Evolutionary conservation across 1,140 invertebrate species (phyloP).

Genomic region (Ctenoplectra terminalis): DNA sequence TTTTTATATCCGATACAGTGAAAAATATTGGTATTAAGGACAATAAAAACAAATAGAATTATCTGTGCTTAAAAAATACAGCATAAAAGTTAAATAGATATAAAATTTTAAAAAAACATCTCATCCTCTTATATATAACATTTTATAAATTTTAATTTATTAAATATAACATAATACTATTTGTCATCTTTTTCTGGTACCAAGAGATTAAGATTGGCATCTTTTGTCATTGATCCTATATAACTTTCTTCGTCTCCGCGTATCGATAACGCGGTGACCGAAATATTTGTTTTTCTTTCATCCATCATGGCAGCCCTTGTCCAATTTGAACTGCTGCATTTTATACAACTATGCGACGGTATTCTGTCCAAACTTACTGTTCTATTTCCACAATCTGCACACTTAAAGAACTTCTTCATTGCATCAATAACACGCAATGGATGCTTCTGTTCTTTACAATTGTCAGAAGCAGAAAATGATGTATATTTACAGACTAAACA

Average conservation of each 20-base stretch:
- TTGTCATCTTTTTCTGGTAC: conserved; percentile 82
- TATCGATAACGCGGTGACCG: conserved; percentile 85
- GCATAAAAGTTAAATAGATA: conserved; percentile 44
- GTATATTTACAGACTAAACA: conserved; percentile 96
- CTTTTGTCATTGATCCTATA: conserved; percentile 84
- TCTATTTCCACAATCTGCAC: conserved; percentile 92
- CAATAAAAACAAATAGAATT: conserved; percentile 55
- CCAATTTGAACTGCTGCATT: conserved; percentile 90
- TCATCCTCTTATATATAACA: not conserved
- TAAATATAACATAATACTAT: not conserved
- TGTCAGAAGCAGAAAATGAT: conserved; percentile 91
- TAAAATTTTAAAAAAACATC: conserved; percentile 1
- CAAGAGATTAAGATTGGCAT: conserved; percentile 88
- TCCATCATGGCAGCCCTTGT: conserved; percentile 91
- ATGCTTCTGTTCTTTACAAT: conserved; percentile 93
- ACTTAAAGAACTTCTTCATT: conserved; percentile 95
- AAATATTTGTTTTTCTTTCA: conserved; percentile 85
- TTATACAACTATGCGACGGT: conserved; percentile 90
- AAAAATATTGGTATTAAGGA: conserved; percentile 45
- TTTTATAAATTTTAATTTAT: conserved; percentile 23
- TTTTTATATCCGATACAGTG: conserved; percentile 46
- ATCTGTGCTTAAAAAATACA: conserved; percentile 47
- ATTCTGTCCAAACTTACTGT: conserved; percentile 90
- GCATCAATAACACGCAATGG: conserved; percentile 89
- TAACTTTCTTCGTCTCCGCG: conserved; percentile 89